phyloP scores from a whole-genome alignment of 2,797 vertebrate species.

The Pyrocephalus nanus region DNA sequence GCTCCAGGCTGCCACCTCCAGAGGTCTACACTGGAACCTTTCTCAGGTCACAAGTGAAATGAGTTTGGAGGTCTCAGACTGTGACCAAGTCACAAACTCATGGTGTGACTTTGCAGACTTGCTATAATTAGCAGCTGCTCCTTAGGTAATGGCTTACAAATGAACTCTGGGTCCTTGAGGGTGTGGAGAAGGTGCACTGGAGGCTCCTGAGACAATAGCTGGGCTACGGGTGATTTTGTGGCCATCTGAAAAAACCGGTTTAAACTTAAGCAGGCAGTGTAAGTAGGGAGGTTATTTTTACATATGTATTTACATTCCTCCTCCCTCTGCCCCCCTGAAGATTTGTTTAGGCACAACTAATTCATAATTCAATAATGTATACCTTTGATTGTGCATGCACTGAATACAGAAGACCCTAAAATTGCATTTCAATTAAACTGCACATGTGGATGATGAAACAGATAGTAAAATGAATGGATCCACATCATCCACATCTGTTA shows the following conservation, averaged over 20 bases:
- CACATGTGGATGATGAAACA: constrained; percentile 11
- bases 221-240: not conserved
- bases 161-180: not conserved
- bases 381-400: not conserved
- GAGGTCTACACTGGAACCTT: not conserved
- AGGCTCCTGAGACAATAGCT: not conserved
- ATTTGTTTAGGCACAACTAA: constrained; percentile 38
- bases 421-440: constrained; percentile 44
- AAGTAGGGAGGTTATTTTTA: not conserved
- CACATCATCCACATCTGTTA: not conserved
- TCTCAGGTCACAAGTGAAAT: constrained; percentile 9
- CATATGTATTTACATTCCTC: not conserved
- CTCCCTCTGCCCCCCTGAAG: not conserved
- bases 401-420: constrained; percentile 27
- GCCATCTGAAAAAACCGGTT: not conserved
- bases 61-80: constrained; percentile 47
- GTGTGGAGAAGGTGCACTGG: not conserved
- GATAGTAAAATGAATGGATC: constrained; percentile 22
- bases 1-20: constrained; percentile 46
- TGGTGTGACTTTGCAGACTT: not conserved
- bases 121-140: constrained; percentile 6
- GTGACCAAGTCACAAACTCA: not conserved
- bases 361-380: constrained; percentile 25
- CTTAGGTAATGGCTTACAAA: not conserved
- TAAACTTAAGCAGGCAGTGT: not conserved